Evolutionary conservation across 2,113 vertebrate genomes (phyloP).

Genomic region (Agelaius tricolor): DNA sequence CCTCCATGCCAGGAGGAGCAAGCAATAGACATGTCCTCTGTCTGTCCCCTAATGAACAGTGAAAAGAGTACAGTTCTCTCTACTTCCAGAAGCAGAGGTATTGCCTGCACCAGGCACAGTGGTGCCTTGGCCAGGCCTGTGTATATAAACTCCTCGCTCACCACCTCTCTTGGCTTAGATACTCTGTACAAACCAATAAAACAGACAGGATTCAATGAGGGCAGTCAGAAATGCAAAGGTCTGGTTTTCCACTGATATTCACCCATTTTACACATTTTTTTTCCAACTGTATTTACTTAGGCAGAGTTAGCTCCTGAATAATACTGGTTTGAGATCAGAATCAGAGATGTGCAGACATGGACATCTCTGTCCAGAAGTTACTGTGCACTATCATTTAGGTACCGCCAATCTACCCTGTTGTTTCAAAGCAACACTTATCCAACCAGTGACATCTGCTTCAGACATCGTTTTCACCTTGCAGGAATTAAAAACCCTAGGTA

Average conservation of each 20-base stretch:
- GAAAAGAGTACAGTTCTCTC: neutral
- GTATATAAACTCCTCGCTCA: neutral
- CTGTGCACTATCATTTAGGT: neutral
- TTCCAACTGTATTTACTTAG: neutral
- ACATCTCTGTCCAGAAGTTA: neutral
- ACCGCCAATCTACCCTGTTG: neutral
- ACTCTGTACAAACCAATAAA: constrained; percentile 22
- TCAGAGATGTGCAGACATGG: neutral
- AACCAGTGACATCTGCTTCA: constrained; percentile 22
- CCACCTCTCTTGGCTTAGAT: neutral
- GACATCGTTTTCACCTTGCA: constrained; percentile 39
- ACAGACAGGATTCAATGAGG: neutral
- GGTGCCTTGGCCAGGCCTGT: neutral
- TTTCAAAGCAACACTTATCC: neutral
- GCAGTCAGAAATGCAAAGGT: constrained; percentile 1
- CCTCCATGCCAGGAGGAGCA: neutral
- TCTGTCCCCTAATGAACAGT: neutral
- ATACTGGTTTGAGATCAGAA: neutral
- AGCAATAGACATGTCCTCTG: neutral
- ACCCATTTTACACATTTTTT: neutral
- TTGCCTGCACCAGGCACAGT: neutral
- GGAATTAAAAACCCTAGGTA: constrained; percentile 33
- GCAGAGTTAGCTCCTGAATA: neutral
- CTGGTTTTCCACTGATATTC: constrained; percentile 15
- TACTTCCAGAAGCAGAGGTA: neutral